Evolutionary conservation across 2,797 vertebrate species (phyloP), one percentile per base, ranked within the genome.

Genomic region (Adrianichthys oophorus): DNA sequence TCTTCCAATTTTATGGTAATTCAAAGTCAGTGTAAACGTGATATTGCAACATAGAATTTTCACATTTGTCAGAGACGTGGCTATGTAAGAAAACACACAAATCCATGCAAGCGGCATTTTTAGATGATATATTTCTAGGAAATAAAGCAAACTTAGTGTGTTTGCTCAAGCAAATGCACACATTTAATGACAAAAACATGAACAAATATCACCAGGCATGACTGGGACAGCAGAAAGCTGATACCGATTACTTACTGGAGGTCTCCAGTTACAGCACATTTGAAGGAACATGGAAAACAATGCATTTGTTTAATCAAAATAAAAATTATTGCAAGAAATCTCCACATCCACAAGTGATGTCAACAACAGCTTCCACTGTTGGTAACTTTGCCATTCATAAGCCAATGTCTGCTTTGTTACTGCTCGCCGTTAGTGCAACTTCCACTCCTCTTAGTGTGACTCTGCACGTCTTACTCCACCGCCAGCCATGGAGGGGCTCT

Each of bases 401-500:
- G 63, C 70, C 69, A 83, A 84, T 76, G 79, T 80, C 80, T 72
- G 73, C 78, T 77, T 78, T 57, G 61, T 80, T 85, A 83, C 81
- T 74, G 65, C 54, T 72, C 41, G 53, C 53, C 12, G 40, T 65
- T 4, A 64, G 76, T 48, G 50, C 74, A 80, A 84, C 83, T 80
- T 79, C 76, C 80, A 59, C 75, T 82, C 51, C 57, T 68, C n/a
- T 17, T 8, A 76, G 74, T 48, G 65, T 4, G 70, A 85, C 85
- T 84, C 85, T 80, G 80, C 13, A 47, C 21, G 76, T 78, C 72
- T 83, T 72, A 80, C 76, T 75, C 68, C 68, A 71, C 58, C 1
- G 58, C 87, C 74, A 72, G 74, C 71, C 59, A 53, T 75, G 67
- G 76, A 75, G 74, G 67, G 81, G 85, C 85, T 91, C 84, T 78